Conservation (phyloP, 1,140 invertebrate species). For the Drosophila ercepeae region DNA sequence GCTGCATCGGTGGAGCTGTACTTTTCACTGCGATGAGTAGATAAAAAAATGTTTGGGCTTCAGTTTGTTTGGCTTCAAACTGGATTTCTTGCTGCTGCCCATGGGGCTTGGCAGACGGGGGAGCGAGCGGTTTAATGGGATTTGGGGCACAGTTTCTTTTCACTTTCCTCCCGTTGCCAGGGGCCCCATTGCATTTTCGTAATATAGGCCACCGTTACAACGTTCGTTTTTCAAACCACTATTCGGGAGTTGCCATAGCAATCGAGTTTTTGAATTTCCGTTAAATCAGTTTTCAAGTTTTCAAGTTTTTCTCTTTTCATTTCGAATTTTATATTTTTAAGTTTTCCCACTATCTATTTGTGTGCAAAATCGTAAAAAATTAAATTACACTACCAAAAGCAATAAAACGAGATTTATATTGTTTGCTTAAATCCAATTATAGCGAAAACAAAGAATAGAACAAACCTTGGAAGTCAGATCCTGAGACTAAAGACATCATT, state of each 20-base stretch:
- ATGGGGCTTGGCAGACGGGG: conserved; percentile 11
- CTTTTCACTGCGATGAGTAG: conserved; percentile 63
- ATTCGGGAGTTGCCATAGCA: conserved; percentile 4
- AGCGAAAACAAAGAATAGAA: conserved; percentile 42
- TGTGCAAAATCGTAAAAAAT: conserved; percentile 83
- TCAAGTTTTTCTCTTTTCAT: conserved; percentile 25
- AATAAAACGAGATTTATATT: conserved; percentile 81
- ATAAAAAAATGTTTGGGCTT: conserved; percentile 67
- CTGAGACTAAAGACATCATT: conserved; percentile 73
- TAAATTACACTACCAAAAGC: conserved; percentile 70
- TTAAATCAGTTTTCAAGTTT: conserved; percentile 17
- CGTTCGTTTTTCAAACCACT: not conserved
- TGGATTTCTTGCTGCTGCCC: conserved; percentile 53
- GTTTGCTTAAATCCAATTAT: conserved; percentile 81
- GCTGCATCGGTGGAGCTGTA: conserved; percentile 67
- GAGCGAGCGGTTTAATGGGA: conserved; percentile 2
- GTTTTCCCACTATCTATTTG: conserved; percentile 34
- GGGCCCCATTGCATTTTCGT: conserved; percentile 16
- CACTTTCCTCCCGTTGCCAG: conserved; percentile 42
- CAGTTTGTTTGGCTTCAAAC: conserved; percentile 72
- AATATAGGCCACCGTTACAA: conserved; percentile 38
- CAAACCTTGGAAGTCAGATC: conserved; percentile 51
- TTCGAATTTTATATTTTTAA: conserved; percentile 27
- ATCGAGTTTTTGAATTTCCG: conserved; percentile 27
- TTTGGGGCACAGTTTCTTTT: conserved; percentile 49